Evolutionary conservation across 2,888 invertebrate genomes (phyloP), one percentile per base, ranked within the genome.

Genomic region (Erebia epiphron): DNA sequence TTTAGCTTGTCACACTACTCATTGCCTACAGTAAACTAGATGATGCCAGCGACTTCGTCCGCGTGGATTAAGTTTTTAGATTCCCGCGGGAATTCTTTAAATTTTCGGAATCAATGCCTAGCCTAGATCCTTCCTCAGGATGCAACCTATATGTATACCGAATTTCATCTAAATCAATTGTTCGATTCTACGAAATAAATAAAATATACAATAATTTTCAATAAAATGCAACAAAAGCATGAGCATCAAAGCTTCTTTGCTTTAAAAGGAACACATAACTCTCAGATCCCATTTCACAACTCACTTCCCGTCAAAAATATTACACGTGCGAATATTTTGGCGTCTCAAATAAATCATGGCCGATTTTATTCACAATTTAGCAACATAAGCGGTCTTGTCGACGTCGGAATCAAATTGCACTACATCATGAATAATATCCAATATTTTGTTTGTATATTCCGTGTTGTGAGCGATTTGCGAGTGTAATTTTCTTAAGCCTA

Each of bases 281-380:
- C 61, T 18, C 58, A 62, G 69, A 72, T 56, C 68, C 61, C 68
- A 68, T 72, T 72, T 66, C 72, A 69, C 72, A 68, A 73, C 68
- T 72, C 68, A 70, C 66, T 62, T 67, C 71, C 66, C 68, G 54
- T 67, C 68, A 41, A 67, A 68, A 68, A 63, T 68, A 71, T 69
- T 73, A 61, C 64, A 69, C 52, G 62, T 69, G 68, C 67, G 63
- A 75, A 70, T 69, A 73, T 71, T 71, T 72, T 72, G 65, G 68
- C 68, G 66, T 72, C 68, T 69, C 71, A 66, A 66, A 73, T 75
- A 73, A 76, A 76, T 73, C 73, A 70, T 67, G 72, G 76, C 79
- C 75, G 79, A 82, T 83, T 82, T 84, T 76, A 68, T 76, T 77
- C 70, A 79, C 75, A 85, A 85, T 86, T 86, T 84, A 77, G 77